A percentile compares a stretch with the other conserved stretches of the same genome.
Conservation (phyloP, 1,140 invertebrate genomes). For the Drosophila sp. region DNA sequence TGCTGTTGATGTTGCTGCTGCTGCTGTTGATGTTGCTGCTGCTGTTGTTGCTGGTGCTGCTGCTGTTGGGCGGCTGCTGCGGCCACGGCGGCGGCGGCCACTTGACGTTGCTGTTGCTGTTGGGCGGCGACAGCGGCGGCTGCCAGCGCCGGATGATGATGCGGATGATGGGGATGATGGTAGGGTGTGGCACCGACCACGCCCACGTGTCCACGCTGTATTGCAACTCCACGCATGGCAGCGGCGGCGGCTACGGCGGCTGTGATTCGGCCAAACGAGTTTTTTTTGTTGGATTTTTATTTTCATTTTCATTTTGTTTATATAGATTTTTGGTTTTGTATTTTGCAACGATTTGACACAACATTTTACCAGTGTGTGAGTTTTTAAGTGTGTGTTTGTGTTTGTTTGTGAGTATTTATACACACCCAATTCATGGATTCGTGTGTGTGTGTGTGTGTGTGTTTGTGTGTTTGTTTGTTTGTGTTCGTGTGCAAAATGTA, state of each 20-base stretch:
- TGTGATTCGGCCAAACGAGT: conserved; percentile 61
- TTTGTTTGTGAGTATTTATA: conserved; percentile 48
- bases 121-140: conserved; percentile 86
- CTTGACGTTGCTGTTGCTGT: conserved; percentile 87
- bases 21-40: conserved; percentile 58
- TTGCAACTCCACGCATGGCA: conserved; percentile 88
- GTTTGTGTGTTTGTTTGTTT: conserved; percentile 58
- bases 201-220: conserved; percentile 88
- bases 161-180: conserved; percentile 85
- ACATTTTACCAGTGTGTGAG: conserved; percentile 70
- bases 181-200: conserved; percentile 86
- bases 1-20: conserved; percentile 55
- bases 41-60: conserved; percentile 86
- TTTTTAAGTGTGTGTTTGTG: conserved; percentile 43
- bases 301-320: conserved; percentile 37
- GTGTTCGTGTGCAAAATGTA: conserved; percentile 80
- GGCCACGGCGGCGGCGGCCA: conserved; percentile 87
- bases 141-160: conserved; percentile 87
- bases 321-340: conserved; percentile 45
- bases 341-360: conserved; percentile 77
- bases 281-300: conserved; percentile 34
- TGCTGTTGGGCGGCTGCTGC: conserved; percentile 88
- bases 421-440: conserved; percentile 33
- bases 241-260: conserved; percentile 87
- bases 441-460: conserved; percentile 49